Percentiles rank a stretch among this genome's conserved stretches.
These are phyloP conservation scores for Pemphigus obesinymphae DNA, from an alignment of 1,140 invertebrate species.

Conservation along the genomic window DNA sequence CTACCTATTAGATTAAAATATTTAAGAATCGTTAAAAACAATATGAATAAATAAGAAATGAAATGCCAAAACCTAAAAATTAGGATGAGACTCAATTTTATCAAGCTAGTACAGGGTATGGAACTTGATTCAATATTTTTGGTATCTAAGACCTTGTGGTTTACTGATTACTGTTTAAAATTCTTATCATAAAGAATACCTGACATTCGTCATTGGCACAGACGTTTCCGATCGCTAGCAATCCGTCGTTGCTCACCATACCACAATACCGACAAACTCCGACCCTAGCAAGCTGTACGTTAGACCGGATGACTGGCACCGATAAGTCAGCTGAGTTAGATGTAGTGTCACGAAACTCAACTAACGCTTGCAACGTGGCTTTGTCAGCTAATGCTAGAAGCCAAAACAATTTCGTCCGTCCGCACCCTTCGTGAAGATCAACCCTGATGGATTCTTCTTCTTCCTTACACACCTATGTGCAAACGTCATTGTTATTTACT, in stretches of 20 bases:
- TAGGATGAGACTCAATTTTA: no score
- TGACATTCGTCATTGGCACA: constrained; percentile 91
- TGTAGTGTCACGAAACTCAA: constrained; percentile 81
- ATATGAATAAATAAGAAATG: no score
- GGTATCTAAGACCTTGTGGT: no score
- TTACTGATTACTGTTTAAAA: no score
- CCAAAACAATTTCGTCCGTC: constrained; percentile 92
- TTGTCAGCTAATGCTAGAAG: constrained; percentile 86
- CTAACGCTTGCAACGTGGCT: constrained; percentile 84
- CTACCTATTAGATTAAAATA: no score
- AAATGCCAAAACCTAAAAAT: no score
- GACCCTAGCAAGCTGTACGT: constrained; percentile 48
- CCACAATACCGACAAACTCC: constrained; percentile 92
- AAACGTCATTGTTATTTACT: no score
- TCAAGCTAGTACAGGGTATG: no score
- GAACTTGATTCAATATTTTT: no score
- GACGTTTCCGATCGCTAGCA: constrained; percentile 86
- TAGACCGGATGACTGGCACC: constrained; percentile 51
- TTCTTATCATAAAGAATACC: no score
- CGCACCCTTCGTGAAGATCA: constrained; percentile 93
- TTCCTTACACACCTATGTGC: constrained; percentile 75
- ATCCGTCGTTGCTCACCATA: constrained; percentile 71
- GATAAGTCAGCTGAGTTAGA: not conserved
- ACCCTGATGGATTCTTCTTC: constrained; percentile 91
- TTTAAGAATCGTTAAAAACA: no score